A percentile compares a stretch with the other conserved stretches of the same genome.
phyloP scores from a whole-genome alignment of 2,113 vertebrate genomes.

The Pogonocichla stellata region DNA sequence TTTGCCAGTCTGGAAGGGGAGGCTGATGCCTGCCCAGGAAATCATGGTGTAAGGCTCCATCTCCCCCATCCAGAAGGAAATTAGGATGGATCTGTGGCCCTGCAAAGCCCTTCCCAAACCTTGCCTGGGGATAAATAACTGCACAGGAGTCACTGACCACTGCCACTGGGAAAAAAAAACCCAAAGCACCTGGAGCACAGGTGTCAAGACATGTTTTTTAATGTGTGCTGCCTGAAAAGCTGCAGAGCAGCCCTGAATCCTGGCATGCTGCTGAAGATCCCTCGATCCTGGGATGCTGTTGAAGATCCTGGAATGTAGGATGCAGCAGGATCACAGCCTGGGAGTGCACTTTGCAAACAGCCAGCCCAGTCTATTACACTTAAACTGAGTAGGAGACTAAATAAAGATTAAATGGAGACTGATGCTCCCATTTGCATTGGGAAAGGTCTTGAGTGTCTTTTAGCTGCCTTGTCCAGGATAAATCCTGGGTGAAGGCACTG shows the following conservation, averaged over 20 bases:
- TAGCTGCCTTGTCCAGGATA: background rate
- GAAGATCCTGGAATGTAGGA: background rate
- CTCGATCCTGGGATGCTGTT: accelerated
- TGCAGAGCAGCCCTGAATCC: background rate
- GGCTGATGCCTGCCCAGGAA: background rate
- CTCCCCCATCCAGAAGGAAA: background rate
- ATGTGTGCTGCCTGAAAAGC: background rate
- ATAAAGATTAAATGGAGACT: background rate
- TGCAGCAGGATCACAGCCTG: background rate
- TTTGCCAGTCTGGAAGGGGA: background rate
- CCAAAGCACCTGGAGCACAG: background rate
- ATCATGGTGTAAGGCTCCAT: background rate
- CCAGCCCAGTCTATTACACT: background rate
- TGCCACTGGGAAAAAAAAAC: background rate
- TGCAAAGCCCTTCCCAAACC: background rate
- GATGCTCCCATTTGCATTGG: background rate
- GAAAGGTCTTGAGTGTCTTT: background rate
- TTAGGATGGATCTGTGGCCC: accelerated
- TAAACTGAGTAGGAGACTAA: background rate
- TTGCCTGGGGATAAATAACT: background rate
- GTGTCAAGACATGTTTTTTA: background rate
- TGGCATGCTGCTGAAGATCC: background rate
- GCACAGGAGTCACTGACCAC: no score
- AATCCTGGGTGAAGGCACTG: background rate
- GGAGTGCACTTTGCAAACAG: background rate